A percentile compares a stretch with the other conserved stretches of the same genome.
These are phyloP conservation scores for Coelopa pilipes DNA, from an alignment of 2,888 invertebrate genomes.

Conservation along the genomic window DNA sequence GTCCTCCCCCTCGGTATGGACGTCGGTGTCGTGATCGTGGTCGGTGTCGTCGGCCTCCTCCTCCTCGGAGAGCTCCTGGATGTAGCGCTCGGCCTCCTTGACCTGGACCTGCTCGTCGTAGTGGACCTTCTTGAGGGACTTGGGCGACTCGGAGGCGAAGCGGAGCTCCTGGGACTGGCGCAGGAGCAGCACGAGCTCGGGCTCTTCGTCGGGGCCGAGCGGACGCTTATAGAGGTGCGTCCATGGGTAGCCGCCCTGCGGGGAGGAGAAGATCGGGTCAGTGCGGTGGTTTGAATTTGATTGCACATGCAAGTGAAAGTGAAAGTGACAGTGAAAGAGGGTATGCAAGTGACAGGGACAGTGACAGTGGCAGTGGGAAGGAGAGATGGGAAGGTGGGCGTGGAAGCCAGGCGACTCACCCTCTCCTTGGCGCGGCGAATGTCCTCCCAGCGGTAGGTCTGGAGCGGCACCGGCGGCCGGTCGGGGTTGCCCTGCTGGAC, in stretches of 20 bases:
- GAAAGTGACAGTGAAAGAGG: too few relatives aligned
- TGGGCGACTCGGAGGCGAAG: conserved; percentile 64
- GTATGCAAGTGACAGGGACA: too few relatives aligned
- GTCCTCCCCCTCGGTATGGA: conserved; percentile 45
- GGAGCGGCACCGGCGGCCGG: conserved; percentile 76
- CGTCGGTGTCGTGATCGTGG: conserved; percentile 44
- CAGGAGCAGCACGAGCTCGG: conserved; percentile 63
- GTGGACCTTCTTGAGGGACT: conserved; percentile 65
- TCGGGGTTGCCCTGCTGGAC: conserved; percentile 55
- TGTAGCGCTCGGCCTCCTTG: conserved; percentile 65
- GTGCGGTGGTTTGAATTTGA: too few relatives aligned
- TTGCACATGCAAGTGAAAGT: too few relatives aligned
- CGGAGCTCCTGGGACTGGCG: conserved; percentile 64
- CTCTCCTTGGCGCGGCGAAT: conserved; percentile 74
- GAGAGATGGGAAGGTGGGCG: too few relatives aligned
- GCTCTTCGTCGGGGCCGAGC: conserved; percentile 67
- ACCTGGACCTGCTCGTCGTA: conserved; percentile 66
- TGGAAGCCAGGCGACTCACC: conserved; percentile 58
- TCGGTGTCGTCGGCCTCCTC: conserved; percentile 51
- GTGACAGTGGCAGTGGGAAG: too few relatives aligned
- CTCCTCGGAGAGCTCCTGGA: conserved; percentile 64
- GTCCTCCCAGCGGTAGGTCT: conserved; percentile 87
- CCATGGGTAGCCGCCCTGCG: conserved; percentile 81
- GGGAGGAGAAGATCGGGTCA: too few relatives aligned
- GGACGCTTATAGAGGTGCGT: conserved; percentile 79